phyloP scores from a whole-genome alignment of 2,113 vertebrate genomes.

The Symphodus melops region DNA sequence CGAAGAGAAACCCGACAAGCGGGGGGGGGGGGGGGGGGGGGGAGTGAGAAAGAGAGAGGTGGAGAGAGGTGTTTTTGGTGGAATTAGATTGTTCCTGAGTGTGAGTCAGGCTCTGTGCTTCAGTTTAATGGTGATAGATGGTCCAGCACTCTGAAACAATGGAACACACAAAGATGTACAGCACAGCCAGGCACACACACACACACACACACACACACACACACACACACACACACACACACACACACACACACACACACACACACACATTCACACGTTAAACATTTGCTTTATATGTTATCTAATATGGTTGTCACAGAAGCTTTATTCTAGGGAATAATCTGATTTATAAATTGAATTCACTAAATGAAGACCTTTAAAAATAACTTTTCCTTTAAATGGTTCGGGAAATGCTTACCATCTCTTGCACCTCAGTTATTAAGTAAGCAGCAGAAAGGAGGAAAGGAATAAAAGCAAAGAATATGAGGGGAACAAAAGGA shows the following conservation, averaged over 20 bases:
- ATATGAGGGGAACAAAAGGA: no score
- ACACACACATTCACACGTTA: not conserved
- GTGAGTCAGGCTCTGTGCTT: slow-evolving; percentile 67
- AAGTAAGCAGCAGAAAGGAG: no score
- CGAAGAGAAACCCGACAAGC: slow-evolving; percentile 37
- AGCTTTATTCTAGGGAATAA: not conserved
- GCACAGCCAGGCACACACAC: slow-evolving; percentile 16
- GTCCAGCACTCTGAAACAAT: slow-evolving; percentile 73
- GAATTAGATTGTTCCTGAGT: slow-evolving; percentile 81
- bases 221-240: not conserved
- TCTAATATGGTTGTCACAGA: slow-evolving; percentile 1
- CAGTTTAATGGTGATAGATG: slow-evolving; percentile 79
- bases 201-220: slow-evolving; percentile 4
- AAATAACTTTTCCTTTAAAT: no score
- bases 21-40: slow-evolving; percentile 45
- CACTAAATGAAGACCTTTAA: not conserved
- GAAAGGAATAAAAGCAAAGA: no score
- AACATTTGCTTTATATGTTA: not conserved
- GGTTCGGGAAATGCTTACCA: not conserved
- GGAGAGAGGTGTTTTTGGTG: slow-evolving; percentile 70
- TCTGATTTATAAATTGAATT: not conserved
- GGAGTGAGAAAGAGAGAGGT: slow-evolving; percentile 62
- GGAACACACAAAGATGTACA: slow-evolving; percentile 56
- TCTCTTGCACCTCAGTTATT: not conserved
- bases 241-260: no score